Percentiles rank a stretch among this genome's conserved stretches.
Evolutionary conservation across 2,113 vertebrate genomes (phyloP).

Genomic region (Salvelinus alpinus): DNA sequence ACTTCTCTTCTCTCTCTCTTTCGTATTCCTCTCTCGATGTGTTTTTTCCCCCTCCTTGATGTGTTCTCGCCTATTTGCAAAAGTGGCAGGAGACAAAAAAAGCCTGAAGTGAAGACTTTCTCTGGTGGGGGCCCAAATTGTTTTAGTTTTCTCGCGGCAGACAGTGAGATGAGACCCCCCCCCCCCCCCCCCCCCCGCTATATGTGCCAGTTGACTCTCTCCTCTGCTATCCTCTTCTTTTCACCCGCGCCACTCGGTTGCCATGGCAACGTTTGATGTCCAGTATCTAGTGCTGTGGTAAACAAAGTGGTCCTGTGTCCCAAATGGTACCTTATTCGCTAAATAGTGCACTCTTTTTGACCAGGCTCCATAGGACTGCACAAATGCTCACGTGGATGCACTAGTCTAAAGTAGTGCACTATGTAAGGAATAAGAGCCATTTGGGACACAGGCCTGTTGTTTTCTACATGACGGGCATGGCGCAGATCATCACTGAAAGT

Average conservation of each 20-base stretch:
- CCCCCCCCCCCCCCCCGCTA: too few species aligned
- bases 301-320: background rate
- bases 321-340: too few species aligned
- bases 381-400: too few species aligned
- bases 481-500: too few species aligned
- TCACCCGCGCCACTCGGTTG: slow-evolving; percentile 26
- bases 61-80: slow-evolving; percentile 31
- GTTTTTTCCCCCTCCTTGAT: slow-evolving; percentile 12
- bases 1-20: background rate
- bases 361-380: too few species aligned
- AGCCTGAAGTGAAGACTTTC: slow-evolving; percentile 14
- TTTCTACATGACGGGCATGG: background rate
- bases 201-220: slow-evolving; percentile 1
- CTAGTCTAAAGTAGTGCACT: background rate
- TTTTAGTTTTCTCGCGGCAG: slow-evolving; percentile 9
- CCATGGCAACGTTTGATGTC: slow-evolving; percentile 31
- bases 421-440: background rate
- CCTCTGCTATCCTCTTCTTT: background rate
- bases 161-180: background rate
- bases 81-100: slow-evolving; percentile 37
- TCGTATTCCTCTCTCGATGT: background rate
- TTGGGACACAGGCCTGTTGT: slow-evolving; percentile 31
- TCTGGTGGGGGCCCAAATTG: background rate
- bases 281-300: slow-evolving; percentile 13
- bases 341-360: too few species aligned